Evolutionary conservation across 2,113 vertebrate genomes (phyloP), one percentile per base, ranked within the genome.

Genomic region (Salminus brasiliensis): DNA sequence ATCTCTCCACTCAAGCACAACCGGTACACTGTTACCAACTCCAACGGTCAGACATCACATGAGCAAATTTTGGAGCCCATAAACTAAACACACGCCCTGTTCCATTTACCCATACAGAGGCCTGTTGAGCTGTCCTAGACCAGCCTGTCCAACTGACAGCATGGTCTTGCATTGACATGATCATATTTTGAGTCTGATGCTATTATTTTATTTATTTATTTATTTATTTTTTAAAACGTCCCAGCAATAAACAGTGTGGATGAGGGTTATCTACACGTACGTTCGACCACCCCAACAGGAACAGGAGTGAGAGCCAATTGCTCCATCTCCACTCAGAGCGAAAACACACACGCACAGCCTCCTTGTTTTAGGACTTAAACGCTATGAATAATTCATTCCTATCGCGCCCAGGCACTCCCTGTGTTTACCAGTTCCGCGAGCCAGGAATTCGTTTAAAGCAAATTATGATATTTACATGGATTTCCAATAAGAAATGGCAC

Each of bases 381-480:
- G n/a, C 16, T 34, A 78, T 78, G 41, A 78, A 78, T 78, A 62
- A 71, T 78, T 78, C 55, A 78, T 62, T 49, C 13, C 27, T 13
- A 63, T 62, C 52, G 27, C 55, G 12, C 27, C 25, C 10, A 65
- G 45, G 12, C 53, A 43, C 16, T 62, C 55, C n/a, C 52, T 7
- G 4, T 59, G 55, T 65, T 72, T 66, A 71, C 16, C 62, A n/a
- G 45, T 55, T 66, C 45, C 45, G 49, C 32, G 23, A 57, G 36
- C 34, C 36, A 11, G 62, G 62, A 55, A 69, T 47, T 23, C 11
- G 36, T 79, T 83, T 52, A 59, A 21, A 60, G 71, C 63, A 69
- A 67, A 89, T 88, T 57, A 86, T 87, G 72, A 86, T 73, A 78
- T 81, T 69, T 55, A 23, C 16, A 82, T 89, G 74, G 84, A 89